Evolutionary conservation across 2,888 invertebrate genomes (phyloP), one percentile per base, ranked within the genome.

Genomic region (Psylliodes chrysocephalus): DNA sequence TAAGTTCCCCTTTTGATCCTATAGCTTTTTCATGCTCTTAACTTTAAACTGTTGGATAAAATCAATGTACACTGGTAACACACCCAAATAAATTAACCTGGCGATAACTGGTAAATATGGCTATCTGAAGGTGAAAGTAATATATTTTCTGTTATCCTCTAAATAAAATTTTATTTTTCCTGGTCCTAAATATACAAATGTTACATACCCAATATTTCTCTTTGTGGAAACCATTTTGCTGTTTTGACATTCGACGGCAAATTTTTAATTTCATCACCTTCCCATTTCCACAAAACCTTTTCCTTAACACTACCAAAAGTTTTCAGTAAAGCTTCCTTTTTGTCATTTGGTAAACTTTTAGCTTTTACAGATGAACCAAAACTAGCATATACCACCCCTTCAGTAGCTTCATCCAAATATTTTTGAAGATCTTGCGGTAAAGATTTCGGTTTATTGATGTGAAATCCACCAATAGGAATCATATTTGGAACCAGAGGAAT

Each of bases 241-340:
- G 86, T 80, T 49, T 85, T 80, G 0, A 91, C 82, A 75, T 90
- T 89, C 0, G 82, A 72, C 0, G 89, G 84, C 71, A 85, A 84
- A 25, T 85, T 85, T 1, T 84, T 83, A 12, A 87, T 73, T 2
- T 79, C 62, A 22, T 86, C 84, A 0, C 86, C 85, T 68, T 90
- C 90, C 87, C 88, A 91, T 80, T 91, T 90, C 90, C 89, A 90
- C n/a, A 91, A 73, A 0, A 91, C 85, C 2, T 84, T 86, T 66
- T 89, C 87, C 66, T 89, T 88, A 0, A 90, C 71, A 61, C 83
- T 84, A 1, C 84, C 80, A 53, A 91, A 86, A 1, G 85, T 85
- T 53, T 86, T 85, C 8, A 87, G 78, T 30, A 91, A 84, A 0
- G 82, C 84, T 17, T 84, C 75, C 17, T 83, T 80, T 66, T 84